Percentiles rank a stretch among this genome's conserved stretches.
Evolutionary conservation across 2,888 invertebrate genomes (phyloP).

Genomic region (Oligia strigilis): DNA sequence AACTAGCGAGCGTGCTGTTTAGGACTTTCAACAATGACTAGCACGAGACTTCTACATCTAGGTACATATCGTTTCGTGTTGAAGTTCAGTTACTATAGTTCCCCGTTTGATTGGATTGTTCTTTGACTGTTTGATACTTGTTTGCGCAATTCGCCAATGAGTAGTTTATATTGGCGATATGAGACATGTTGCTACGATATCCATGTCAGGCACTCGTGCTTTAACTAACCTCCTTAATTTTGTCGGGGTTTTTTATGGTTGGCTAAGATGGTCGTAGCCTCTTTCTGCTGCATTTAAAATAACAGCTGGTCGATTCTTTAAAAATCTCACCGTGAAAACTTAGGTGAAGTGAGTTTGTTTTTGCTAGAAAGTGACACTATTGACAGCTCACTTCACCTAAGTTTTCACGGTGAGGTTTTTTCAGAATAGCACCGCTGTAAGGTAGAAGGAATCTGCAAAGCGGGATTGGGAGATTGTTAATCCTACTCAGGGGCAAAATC

Average conservation of each 20-base stretch:
- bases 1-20: not conserved
- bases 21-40: not conserved
- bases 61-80: not conserved
- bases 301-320: not conserved
- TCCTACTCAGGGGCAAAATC: not conserved
- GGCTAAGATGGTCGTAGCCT: too few species aligned
- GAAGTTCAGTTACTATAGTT: not conserved
- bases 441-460: not conserved
- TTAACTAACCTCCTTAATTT: not conserved
- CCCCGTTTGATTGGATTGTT: not conserved
- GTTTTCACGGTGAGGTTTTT: too few species aligned
- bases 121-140: too few species aligned
- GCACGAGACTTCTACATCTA: not conserved
- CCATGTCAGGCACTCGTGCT: slow-evolving; percentile 15
- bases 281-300: not conserved
- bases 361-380: too few species aligned
- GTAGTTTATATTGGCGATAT: not conserved
- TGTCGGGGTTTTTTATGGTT: not conserved
- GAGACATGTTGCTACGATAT: slow-evolving; percentile 13
- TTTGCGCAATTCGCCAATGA: not conserved
- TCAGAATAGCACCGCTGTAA: not conserved
- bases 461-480: not conserved
- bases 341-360: too few species aligned
- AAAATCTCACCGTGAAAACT: too few species aligned
- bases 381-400: too few species aligned